Evolutionary conservation across 2,113 vertebrate genomes (phyloP).

Genomic region (Brachypteracias leptosomus): DNA sequence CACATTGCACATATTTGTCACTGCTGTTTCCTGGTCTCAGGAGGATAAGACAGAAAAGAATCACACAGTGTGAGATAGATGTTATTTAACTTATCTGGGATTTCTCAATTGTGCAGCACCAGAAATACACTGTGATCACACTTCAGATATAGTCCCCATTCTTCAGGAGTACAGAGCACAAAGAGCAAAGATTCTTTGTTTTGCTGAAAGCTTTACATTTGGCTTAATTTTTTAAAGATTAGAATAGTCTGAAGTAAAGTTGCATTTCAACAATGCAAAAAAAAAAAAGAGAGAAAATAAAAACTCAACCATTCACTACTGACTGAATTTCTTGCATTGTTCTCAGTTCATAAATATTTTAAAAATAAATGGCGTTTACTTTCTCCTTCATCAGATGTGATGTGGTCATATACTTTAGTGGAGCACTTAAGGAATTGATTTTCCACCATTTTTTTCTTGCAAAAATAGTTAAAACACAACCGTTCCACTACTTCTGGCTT

Average conservation of each 20-base stretch:
- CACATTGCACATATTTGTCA: rapidly evolving
- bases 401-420: background rate
- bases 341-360: background rate
- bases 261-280: background rate
- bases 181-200: background rate
- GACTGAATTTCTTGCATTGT: background rate
- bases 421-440: background rate
- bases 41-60: background rate
- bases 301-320: background rate
- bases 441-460: background rate
- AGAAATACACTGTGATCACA: background rate
- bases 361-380: background rate
- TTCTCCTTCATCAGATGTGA: background rate
- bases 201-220: background rate
- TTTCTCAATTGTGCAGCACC: background rate
- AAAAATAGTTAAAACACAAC: background rate
- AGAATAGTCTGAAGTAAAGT: background rate
- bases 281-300: background rate
- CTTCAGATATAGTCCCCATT: background rate
- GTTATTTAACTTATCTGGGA: background rate
- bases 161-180: background rate
- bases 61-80: background rate
- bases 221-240: background rate
- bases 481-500: background rate
- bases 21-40: background rate